Base-by-base conservation (phyloP, 2,797 vertebrate genomes). In the Onychomys arenicola region DNA sequence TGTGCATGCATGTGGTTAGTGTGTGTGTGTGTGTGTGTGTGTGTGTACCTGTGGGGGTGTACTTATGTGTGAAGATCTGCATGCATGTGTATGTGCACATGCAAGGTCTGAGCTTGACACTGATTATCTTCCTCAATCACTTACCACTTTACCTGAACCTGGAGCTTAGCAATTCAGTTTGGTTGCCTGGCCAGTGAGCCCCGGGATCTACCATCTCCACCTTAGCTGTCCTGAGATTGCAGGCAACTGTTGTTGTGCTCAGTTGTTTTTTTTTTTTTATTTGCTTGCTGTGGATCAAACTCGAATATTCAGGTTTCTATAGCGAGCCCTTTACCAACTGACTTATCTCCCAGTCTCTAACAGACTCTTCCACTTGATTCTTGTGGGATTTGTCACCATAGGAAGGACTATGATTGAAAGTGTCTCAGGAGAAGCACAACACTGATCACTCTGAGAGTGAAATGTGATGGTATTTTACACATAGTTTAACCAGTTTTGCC, bases 41-140 rank as follows among this genome's bases (percentile, higher is more conserved):
- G 2, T 12, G 14, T 12, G 0, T 32, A 9, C 0, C 1, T 81
- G 55, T 9, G 8, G 10, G 46, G 2, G 21, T 69, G 34, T 69
- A 8, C 27, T 6, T 86, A 13, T 21, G 2, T 25, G 65, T 4
- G 12, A 55, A 71, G 67, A 71, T 69, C 67, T 37, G 52, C 1
- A n/a, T 57, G n/a, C n/a, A n/a, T 46, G 29, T 85, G 43, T n/a
- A 4, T 52, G 43, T 2, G 21, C 25, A 40, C 16, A 3, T 19
- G 7, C 37, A 57, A 29, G 37, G 69, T 25, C 27, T 57, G 86
- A 88, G 5, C 27, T 23, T 43, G 52, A 21, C 27, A 34, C 1
- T 1, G 10, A 75, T 4, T 37, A 2, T 80, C 32, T n/a, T 43
- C 17, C 67, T 88, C 23, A 6, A 3, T 55, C 65, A 57, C 5